Percentiles rank a stretch among this genome's conserved stretches.
Evolutionary conservation across 2,888 invertebrate genomes (phyloP).

Genomic region (Halocaridina rubra): DNA sequence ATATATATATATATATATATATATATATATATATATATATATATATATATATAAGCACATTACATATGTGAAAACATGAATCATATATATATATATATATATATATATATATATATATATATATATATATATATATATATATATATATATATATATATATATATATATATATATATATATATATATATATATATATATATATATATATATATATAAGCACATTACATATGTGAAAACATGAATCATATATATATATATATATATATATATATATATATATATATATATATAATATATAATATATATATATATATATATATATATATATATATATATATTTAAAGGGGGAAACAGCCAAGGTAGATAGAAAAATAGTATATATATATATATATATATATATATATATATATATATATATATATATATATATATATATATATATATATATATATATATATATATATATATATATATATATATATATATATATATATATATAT

Average conservation of each 20-base stretch:
- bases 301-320: background rate
- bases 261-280: background rate
- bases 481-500: background rate
- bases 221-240: too few species aligned
- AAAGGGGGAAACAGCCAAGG: too few species aligned
- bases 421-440: slow-evolving; percentile 2
- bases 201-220: background rate
- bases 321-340: background rate
- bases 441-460: background rate
- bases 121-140: background rate
- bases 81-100: background rate
- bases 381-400: background rate
- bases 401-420: background rate
- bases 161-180: background rate
- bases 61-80: too few species aligned
- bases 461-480: background rate
- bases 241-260: background rate
- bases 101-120: background rate
- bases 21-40: background rate
- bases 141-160: background rate
- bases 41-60: background rate
- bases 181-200: background rate
- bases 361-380: too few species aligned
- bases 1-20: background rate
- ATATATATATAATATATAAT: background rate